Base-by-base conservation (phyloP, 92 coral and sea anemone species). In the Plumapathes pennacea region DNA sequence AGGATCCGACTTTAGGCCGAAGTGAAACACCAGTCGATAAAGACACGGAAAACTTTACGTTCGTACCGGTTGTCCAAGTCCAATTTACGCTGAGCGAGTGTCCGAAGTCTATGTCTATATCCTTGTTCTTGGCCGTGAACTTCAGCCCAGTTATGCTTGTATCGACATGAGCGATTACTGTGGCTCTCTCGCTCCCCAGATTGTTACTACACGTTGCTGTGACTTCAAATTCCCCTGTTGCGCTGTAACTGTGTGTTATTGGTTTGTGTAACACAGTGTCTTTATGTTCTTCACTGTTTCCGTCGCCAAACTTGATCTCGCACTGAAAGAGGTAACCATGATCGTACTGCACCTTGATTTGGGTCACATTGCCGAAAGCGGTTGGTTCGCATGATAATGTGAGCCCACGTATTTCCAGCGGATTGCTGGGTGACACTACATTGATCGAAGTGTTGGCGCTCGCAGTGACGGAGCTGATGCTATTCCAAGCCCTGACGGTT, bases 31-130 rank as follows among this genome's bases (percentile, higher is more conserved):
- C 34, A 1, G 36, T 60, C 25, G 38, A 36, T 1, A 77, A 38
- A 40, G 31, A 42, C 12, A 72, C 82, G 7, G 47, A 41, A 31
- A 79, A 63, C 0, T 27, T 14, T 18, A 92, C 53, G 37, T 73
- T 58, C 11, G 89, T 64, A 4, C 96, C 98, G 14, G 75, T 24
- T 2, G 29, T 19, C 96, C 96, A 92, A 11, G 62, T 21, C 88
- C 90, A 84, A n/a, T 59, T 46, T 9, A 92, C 33, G 2, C 25
- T 21, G 7, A 67, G 38, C 18, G 56, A 21, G 1, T 58, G 31
- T 23, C 80, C 84, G 69, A 61, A 88, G 26, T 44, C 41, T 32
- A 66, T 68, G 10, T 30, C 3, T 4, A 72, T 7, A 1, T 20
- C 8, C 15, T 36, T 46, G 32, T 33, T 33, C 3, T 49, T 57